Base-by-base conservation (phyloP, 35 echinoderm and acorn worm species). In the Lytechinus variegatus region DNA sequence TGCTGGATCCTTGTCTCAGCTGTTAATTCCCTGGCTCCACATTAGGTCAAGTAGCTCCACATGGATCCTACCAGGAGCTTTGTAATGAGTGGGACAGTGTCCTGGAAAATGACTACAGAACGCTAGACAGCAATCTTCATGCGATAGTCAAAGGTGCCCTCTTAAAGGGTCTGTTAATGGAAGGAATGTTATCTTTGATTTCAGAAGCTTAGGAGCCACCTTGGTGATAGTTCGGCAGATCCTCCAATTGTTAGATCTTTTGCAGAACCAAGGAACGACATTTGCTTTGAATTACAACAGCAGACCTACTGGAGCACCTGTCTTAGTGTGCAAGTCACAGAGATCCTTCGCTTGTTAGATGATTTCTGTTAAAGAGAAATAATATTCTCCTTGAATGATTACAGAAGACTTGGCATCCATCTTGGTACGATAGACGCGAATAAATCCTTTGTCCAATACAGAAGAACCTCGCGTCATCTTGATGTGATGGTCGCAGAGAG, bases 11-110 rank as follows among this genome's bases (percentile, higher is more conserved):
- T 24, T 16, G 5, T 71, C 61, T 3, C 16, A 21, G 13, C 61
- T 21, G 61, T 24, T 6, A 21, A 24, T 24, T 71, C 19, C 61
- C 66, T n/a, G 66, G 66, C 66, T 79, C 4, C 66, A 79, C 66
- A 19, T 79, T 44, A 44, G 33, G 33, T 44, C 33, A 44, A 44
- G 33, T 44, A 24, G 66, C 66, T 79, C 66, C 66, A 14, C 21
- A 10, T 9, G 8, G 57, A 12, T 44, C 57, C 16, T 16, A 12
- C 57, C 57, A 16, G 88, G 27, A 54, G 27, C 44, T 86, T 44
- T 61, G 4, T 96, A 98, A 98, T 55, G 98, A 99, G 97, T 97
- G 97, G 53, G 98, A 99, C 86, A 95, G 96, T 93, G 98, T 60
- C 98, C 98, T 88, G 97, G 87, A 91, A 89, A 1, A 95, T 95